These are phyloP conservation scores for Calephelis perditalis DNA, from an alignment of 2,888 invertebrate genomes.

Conservation along the genomic window DNA sequence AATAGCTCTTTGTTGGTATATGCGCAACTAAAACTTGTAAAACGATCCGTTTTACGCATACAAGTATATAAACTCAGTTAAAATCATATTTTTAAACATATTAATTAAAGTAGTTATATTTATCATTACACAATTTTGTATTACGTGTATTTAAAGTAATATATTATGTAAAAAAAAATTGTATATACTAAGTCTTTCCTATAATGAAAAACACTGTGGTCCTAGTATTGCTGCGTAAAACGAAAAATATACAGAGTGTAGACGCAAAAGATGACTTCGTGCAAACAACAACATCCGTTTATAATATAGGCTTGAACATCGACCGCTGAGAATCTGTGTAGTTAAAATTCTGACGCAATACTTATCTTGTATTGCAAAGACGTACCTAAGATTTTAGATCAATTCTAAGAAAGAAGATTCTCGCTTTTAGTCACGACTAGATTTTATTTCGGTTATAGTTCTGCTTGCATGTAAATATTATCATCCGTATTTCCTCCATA, in stretches of 20 bases:
- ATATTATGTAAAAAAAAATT: too few species aligned
- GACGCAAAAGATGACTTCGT: conserved; percentile 5
- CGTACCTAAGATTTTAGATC: neutral
- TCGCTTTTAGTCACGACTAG: neutral
- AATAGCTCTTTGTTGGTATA: conserved; percentile 6
- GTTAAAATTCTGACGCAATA: conserved; percentile 8
- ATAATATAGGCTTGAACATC: neutral
- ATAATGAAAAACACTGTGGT: too few species aligned
- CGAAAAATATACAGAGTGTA: neutral
- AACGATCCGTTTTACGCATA: conserved; percentile 6
- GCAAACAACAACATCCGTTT: neutral
- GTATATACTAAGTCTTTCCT: too few species aligned
- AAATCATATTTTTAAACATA: too few species aligned
- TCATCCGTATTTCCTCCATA: too few species aligned
- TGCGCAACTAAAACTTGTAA: neutral
- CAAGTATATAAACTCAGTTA: neutral
- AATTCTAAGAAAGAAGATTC: neutral
- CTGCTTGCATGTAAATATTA: too few species aligned
- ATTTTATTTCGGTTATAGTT: too few species aligned
- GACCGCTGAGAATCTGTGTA: neutral
- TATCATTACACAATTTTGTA: too few species aligned
- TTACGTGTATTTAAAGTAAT: too few species aligned
- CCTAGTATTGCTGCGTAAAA: neutral
- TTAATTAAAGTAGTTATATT: too few species aligned
- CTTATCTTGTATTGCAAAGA: neutral